A percentile compares a stretch with the other conserved stretches of the same genome.
These are phyloP conservation scores for Athripsodes cinereus DNA, from an alignment of 2,888 invertebrate species.

Conservation along the genomic window DNA sequence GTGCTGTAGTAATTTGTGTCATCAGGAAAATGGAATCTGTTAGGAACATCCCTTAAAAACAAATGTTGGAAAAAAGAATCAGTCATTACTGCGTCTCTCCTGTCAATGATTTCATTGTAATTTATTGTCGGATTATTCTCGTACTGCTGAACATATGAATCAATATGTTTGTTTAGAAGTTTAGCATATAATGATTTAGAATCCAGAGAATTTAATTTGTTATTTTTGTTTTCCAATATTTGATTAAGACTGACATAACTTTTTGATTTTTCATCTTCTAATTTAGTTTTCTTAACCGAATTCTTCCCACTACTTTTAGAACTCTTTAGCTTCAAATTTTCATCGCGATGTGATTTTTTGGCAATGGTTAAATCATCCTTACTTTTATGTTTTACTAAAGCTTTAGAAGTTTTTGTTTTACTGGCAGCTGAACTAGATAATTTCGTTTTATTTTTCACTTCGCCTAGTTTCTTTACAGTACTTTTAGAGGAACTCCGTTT, in stretches of 20 bases:
- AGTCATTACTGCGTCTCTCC: slow-evolving; percentile 53
- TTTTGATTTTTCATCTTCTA: slow-evolving; percentile 27
- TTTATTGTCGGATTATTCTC: slow-evolving; percentile 27
- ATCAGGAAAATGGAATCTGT: slow-evolving; percentile 31
- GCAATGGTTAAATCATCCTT: background rate
- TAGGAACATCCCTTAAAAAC: slow-evolving; percentile 52
- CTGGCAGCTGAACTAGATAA: slow-evolving; percentile 30
- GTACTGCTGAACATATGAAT: slow-evolving; percentile 21
- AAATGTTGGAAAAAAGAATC: slow-evolving; percentile 68
- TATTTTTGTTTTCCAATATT: slow-evolving; percentile 11
- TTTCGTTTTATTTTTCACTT: slow-evolving; percentile 35
- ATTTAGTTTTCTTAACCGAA: slow-evolving; percentile 27
- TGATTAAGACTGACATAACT: slow-evolving; percentile 11
- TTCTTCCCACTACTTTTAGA: slow-evolving; percentile 26
- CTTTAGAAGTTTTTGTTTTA: slow-evolving; percentile 16
- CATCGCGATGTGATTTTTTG: slow-evolving; percentile 28
- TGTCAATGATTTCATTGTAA: slow-evolving; percentile 49
- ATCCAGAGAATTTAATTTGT: background rate
- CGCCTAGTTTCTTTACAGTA: slow-evolving; percentile 1
- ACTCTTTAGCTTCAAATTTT: slow-evolving; percentile 30
- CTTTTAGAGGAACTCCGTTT: slow-evolving; percentile 12
- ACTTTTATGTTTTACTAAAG: slow-evolving; percentile 1
- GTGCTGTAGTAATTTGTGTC: slow-evolving; percentile 42
- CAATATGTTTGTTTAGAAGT: slow-evolving; percentile 18
- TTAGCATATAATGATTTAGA: slow-evolving; percentile 14